phyloP scores from a whole-genome alignment of 2,888 invertebrate genomes.

The Steinernema carpocapsae region DNA sequence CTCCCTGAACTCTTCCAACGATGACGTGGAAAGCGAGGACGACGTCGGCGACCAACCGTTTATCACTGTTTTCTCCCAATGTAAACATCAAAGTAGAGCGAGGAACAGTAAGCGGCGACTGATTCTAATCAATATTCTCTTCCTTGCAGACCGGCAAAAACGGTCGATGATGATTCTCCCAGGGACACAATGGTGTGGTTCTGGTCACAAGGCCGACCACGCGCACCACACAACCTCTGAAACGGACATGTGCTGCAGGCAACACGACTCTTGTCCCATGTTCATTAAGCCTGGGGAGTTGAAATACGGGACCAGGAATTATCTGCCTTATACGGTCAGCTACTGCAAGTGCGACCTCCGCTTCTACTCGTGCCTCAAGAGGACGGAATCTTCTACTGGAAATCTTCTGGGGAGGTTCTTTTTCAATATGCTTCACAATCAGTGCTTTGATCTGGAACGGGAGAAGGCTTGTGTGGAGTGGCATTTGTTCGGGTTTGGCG shows the following conservation, averaged over 20 bases:
- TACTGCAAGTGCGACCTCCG: slow-evolving; percentile 28
- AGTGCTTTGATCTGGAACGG: slow-evolving; percentile 4
- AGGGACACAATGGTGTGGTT: slow-evolving; percentile 17
- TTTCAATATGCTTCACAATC: slow-evolving; percentile 19
- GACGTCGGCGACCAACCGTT: slow-evolving; percentile 5
- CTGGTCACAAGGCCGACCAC: slow-evolving; percentile 15
- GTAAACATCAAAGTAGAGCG: slow-evolving; percentile 30
- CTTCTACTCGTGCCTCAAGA: background rate
- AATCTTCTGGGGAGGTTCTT: slow-evolving; percentile 10
- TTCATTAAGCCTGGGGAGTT: slow-evolving; percentile 1
- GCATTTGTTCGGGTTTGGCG: slow-evolving; percentile 9
- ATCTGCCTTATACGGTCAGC: slow-evolving; percentile 24
- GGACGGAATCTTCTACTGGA: background rate
- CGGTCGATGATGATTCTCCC: slow-evolving; percentile 8
- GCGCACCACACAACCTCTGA: background rate
- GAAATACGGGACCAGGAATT: slow-evolving; percentile 12
- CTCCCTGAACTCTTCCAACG: background rate
- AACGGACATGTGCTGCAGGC: background rate
- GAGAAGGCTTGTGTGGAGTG: slow-evolving; percentile 19
- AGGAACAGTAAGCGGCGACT: slow-evolving; percentile 14
- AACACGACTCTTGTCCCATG: slow-evolving; percentile 25
- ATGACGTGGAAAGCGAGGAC: background rate
- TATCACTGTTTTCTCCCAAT: background rate
- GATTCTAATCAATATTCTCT: too few species aligned
- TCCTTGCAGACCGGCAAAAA: background rate